phyloP scores from a whole-genome alignment of 2,888 invertebrate species.

The Spatulosminthurus flaviceps region DNA sequence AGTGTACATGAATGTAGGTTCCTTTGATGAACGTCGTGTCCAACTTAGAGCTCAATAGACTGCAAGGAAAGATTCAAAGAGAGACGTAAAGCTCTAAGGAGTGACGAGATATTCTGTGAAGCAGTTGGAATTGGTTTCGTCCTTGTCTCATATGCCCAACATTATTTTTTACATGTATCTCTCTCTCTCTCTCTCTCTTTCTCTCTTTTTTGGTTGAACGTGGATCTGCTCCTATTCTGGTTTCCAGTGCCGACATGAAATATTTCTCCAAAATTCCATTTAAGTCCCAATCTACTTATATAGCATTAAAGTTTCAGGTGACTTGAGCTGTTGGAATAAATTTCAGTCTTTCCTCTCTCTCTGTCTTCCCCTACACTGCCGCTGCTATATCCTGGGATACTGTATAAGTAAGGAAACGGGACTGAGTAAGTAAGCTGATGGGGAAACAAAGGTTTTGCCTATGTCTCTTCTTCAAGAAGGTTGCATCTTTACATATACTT shows the following conservation, averaged over 20 bases:
- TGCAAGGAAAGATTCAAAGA: slow-evolving; percentile 24
- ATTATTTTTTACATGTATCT: not conserved
- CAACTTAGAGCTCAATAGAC: slow-evolving; percentile 36
- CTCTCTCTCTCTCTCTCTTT: slow-evolving; percentile 8
- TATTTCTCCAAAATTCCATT: slow-evolving; percentile 34
- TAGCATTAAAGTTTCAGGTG: slow-evolving; percentile 43
- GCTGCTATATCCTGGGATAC: not conserved
- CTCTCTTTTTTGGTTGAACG: not conserved
- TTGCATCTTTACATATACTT: too few species aligned
- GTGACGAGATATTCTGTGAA: slow-evolving; percentile 26
- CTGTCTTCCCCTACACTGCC: not conserved
- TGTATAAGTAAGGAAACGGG: slow-evolving; percentile 22
- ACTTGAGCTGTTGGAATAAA: slow-evolving; percentile 41
- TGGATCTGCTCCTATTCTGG: not conserved
- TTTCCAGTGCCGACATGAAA: slow-evolving; percentile 35
- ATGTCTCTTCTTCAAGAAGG: not conserved
- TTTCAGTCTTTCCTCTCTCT: slow-evolving; percentile 23
- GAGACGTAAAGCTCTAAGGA: slow-evolving; percentile 22
- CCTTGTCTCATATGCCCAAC: slow-evolving; percentile 8
- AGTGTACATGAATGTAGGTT: not conserved
- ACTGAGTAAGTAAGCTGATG: not conserved
- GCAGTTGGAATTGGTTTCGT: slow-evolving; percentile 34
- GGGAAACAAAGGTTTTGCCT: not conserved
- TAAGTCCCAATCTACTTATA: slow-evolving; percentile 40
- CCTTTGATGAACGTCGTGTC: not conserved